These are phyloP conservation scores for Volucella bombylans DNA, from an alignment of 2,888 invertebrate species.

Conservation along the genomic window DNA sequence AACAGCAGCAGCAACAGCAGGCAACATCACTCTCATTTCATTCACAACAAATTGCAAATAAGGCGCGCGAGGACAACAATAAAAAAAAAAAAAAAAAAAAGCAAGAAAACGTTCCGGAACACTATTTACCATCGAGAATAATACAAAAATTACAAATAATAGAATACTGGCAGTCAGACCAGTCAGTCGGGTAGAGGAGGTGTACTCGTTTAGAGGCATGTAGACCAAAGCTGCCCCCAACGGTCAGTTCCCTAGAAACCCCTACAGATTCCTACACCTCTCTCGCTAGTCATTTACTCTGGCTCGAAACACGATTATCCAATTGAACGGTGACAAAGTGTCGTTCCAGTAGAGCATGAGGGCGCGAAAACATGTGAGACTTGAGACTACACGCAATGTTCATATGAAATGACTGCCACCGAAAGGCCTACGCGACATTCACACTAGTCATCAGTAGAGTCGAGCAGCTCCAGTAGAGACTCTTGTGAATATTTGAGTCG, in stretches of 20 bases:
- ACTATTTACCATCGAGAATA: constrained; percentile 60
- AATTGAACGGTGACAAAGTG: constrained; percentile 73
- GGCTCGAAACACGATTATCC: constrained; percentile 71
- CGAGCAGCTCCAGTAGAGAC: constrained; percentile 14
- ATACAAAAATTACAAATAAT: constrained; percentile 37
- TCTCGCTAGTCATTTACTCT: constrained; percentile 31
- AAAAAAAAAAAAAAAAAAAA: too few relatives aligned
- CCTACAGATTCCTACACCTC: constrained; percentile 24
- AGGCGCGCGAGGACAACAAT: constrained; percentile 48
- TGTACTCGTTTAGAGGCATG: background rate
- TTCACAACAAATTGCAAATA: constrained; percentile 3
- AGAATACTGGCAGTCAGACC: constrained; percentile 10
- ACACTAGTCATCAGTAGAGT: constrained; percentile 9
- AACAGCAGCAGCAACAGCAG: background rate
- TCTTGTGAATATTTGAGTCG: constrained; percentile 43
- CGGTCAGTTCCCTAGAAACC: constrained; percentile 17
- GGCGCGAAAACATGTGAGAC: constrained; percentile 58
- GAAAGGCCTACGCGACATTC: constrained; percentile 31
- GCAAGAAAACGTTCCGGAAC: constrained; percentile 41
- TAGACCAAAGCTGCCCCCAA: background rate
- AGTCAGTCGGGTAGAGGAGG: constrained; percentile 8
- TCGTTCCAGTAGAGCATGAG: constrained; percentile 65
- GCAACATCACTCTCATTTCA: constrained; percentile 4
- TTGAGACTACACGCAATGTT: constrained; percentile 24
- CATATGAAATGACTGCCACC: constrained; percentile 12